These are phyloP conservation scores for Eupeodes luniger DNA, from an alignment of 2,888 invertebrate genomes.

Conservation along the genomic window DNA sequence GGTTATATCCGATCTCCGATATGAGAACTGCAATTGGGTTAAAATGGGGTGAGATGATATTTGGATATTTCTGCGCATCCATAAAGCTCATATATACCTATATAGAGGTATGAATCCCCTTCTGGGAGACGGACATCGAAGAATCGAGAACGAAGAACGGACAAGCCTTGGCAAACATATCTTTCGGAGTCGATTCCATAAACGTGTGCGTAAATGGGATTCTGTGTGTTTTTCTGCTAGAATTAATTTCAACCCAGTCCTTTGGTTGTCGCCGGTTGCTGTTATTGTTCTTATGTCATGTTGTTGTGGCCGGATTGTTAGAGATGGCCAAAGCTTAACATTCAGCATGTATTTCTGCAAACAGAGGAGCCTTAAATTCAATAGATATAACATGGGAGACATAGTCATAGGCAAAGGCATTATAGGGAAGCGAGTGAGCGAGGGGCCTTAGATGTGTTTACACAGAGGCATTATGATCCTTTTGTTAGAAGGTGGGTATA, in stretches of 20 bases:
- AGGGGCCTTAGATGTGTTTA: slow-evolving; percentile 17
- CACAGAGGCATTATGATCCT: slow-evolving; percentile 57
- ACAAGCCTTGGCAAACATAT: slow-evolving; percentile 28
- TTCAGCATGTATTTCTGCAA: slow-evolving; percentile 39
- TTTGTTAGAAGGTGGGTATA: slow-evolving; percentile 18
- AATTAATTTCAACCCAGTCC: slow-evolving; percentile 54
- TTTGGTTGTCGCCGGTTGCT: slow-evolving; percentile 22
- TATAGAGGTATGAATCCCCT: background rate
- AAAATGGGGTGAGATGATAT: background rate
- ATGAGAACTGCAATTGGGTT: background rate
- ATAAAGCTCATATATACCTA: background rate
- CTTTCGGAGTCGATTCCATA: slow-evolving; percentile 33
- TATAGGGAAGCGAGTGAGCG: background rate
- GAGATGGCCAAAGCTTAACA: slow-evolving; percentile 32
- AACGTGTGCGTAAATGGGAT: slow-evolving; percentile 35
- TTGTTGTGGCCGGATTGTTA: slow-evolving; percentile 53
- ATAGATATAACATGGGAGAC: background rate
- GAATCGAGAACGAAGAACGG: background rate
- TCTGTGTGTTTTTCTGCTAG: slow-evolving; percentile 59
- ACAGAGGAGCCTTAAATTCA: slow-evolving; percentile 60
- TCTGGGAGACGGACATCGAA: background rate
- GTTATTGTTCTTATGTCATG: slow-evolving; percentile 45
- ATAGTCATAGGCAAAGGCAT: background rate
- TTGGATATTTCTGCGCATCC: background rate
- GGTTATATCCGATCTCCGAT: background rate